Base-by-base conservation (phyloP, 2,113 vertebrate genomes). In the Istiophorus platypterus region DNA sequence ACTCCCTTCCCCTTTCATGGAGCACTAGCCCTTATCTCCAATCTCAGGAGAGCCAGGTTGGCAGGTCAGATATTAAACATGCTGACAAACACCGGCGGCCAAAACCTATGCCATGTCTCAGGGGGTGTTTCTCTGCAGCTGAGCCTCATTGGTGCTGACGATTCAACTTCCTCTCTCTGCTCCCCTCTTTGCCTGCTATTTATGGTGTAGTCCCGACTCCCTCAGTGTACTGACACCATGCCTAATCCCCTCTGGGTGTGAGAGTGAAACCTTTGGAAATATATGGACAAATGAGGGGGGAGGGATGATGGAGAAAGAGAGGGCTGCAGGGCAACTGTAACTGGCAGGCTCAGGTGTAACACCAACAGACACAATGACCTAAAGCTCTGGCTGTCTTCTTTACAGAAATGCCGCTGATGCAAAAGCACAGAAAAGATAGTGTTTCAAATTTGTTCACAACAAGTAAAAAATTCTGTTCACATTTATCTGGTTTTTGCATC, bases 31-130 rank as follows among this genome's bases (percentile, higher is more conserved):
- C 47, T 69, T 62, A 76, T 54, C 42, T 51, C 31, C 52, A 57
- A 3, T 64, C 92, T 87, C 89, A 45, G 80, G 87, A 85, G 84
- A 88, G 66, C 17, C 82, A 70, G 76, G 88, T 91, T 94, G 86
- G 89, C 89, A 87, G 89, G 91, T 85, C 84, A 73, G 89, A 85
- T 86, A 81, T 88, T 78, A 81, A 88, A 87, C 85, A 79, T 73
- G 79, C 78, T 84, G 89, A 89, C 24, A 34, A 89, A 78, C 79
- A 85, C 76, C 29, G 47, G 58, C 20, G 15, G 84, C 65, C 37
- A 52, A 61, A 89, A 26, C 24, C 7, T 65, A 76, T n/a, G 69
- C 69, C 4, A 2, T 5, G 57, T 85, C 73, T 73, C 37, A 1
- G 12, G 88, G 82, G 88, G 73, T 63, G 78, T 89, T 79, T 82